These are phyloP conservation scores for Fringilla coelebs DNA, from an alignment of 2,797 vertebrate species.

Conservation along the genomic window DNA sequence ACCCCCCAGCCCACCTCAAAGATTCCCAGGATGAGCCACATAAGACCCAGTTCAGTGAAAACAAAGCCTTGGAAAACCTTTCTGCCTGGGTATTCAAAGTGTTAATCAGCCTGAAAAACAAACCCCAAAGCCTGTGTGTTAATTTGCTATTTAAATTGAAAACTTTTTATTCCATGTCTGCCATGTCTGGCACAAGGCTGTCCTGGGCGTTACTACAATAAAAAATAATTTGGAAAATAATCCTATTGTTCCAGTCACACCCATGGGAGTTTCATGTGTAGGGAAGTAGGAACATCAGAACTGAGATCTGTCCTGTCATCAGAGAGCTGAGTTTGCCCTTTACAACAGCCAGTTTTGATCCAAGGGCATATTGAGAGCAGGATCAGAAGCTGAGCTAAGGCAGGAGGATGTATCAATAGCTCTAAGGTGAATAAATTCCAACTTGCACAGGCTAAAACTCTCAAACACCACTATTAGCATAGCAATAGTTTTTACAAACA, in stretches of 20 bases:
- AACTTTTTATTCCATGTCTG: constrained; percentile 34
- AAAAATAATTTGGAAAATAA: constrained; percentile 59
- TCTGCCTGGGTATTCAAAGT: not conserved
- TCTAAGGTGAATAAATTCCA: not conserved
- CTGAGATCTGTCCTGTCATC: constrained; percentile 5
- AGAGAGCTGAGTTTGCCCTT: constrained; percentile 22
- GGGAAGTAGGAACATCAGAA: constrained; percentile 51
- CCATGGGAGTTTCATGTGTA: constrained; percentile 53
- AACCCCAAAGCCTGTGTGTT: constrained; percentile 19
- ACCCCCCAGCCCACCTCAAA: not conserved
- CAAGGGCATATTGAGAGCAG: not conserved
- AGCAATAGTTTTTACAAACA: not conserved
- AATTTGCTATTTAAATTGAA: constrained; percentile 58
- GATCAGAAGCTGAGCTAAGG: not conserved
- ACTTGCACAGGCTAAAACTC: not conserved
- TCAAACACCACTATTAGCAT: not conserved
- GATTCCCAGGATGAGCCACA: not conserved
- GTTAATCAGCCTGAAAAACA: constrained; percentile 39
- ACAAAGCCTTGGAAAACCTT: not conserved
- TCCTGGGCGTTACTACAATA: constrained; percentile 46
- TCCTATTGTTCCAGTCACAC: constrained; percentile 62
- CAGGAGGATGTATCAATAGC: not conserved
- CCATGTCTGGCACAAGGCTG: constrained; percentile 38
- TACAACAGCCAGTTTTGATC: not conserved
- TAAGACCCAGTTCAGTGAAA: not conserved